Percentiles rank a stretch among this genome's conserved stretches.
Conservation (phyloP, 2,113 vertebrate species). For the Neolamprologus caudopunctatus region DNA sequence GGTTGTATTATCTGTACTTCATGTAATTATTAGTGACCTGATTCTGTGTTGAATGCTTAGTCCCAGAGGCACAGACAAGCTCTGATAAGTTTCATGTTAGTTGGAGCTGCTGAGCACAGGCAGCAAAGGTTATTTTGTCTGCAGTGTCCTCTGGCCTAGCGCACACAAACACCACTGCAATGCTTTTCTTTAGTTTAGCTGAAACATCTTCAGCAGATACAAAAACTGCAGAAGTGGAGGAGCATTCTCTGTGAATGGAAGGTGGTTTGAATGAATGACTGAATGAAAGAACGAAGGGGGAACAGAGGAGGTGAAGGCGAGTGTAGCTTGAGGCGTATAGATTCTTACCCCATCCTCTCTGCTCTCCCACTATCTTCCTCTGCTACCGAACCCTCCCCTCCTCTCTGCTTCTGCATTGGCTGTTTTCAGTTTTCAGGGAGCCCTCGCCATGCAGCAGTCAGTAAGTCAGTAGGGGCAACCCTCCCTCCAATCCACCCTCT, state of each 20-base stretch:
- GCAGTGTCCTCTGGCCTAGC: conserved; percentile 19
- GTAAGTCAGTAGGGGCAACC: conserved; percentile 60
- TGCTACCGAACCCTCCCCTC: neutral
- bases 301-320: conserved; percentile 2
- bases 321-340: neutral
- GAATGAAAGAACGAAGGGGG: neutral
- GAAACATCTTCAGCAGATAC: conserved; percentile 3
- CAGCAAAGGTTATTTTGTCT: conserved; percentile 16
- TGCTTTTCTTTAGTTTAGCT: neutral
- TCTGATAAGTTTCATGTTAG: neutral
- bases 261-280: conserved; percentile 7
- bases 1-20: neutral
- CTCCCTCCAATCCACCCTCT: conserved; percentile 19
- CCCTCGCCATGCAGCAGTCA: conserved; percentile 56
- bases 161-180: neutral
- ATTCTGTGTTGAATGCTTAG: neutral
- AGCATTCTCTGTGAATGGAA: conserved; percentile 9
- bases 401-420: conserved; percentile 35
- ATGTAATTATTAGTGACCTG: neutral
- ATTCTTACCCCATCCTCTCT: neutral
- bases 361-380: neutral
- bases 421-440: conserved; percentile 42
- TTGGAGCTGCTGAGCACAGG: neutral
- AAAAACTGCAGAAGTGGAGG: neutral
- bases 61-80: neutral